Evolutionary conservation across 2,113 vertebrate genomes (phyloP), one percentile per base, ranked within the genome.

Genomic region (Puffinus mauretanicus): DNA sequence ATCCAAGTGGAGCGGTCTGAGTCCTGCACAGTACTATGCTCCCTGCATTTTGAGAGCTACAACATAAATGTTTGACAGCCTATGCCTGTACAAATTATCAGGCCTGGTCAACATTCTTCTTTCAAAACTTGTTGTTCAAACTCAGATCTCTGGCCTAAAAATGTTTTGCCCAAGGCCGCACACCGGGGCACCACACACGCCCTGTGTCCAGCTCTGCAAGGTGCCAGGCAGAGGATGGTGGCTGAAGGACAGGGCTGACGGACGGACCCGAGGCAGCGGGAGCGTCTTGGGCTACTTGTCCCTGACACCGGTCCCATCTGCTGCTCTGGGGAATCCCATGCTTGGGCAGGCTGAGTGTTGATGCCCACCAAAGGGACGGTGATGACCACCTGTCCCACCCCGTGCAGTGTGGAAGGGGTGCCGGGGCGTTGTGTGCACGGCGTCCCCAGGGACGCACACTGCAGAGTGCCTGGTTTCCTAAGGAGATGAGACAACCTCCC

Each of bases 161-260:
- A 12, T 10, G 10, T 42, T 21, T 27, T 42, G 36, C 60, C 13
- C 7, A 1, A 26, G 12, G 13, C 27, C 3, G 1, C 3, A 6
- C n/a, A 3, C 12, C 1, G 2, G 57, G 44, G 27, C 58, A 51
- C 27, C 46, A 13, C 29, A 4, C 16, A 2, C 19, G 46, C 60
- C 29, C 36, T 4, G 60, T 26, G 76, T 20, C 76, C 46, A 34
- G 21, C 47, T 42, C 36, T 12, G 60, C 7, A 2, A n/a, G 51
- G 38, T 44, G 16, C 16, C 40, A 12, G 40, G 55, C 62, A 24
- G 36, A 29, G 58, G 58, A 32, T 3, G 9, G 62, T 8, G 8
- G 32, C 38, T 65, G 77, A n/a, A 22, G 51, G 34, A 25, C 32
- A 57, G 79, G 8, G 24, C 22, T 65, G 77, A n/a, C 22, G 52